A percentile compares a stretch with the other conserved stretches of the same genome.
Conservation (phyloP, 1,140 invertebrate species). For the Campodea augens region DNA sequence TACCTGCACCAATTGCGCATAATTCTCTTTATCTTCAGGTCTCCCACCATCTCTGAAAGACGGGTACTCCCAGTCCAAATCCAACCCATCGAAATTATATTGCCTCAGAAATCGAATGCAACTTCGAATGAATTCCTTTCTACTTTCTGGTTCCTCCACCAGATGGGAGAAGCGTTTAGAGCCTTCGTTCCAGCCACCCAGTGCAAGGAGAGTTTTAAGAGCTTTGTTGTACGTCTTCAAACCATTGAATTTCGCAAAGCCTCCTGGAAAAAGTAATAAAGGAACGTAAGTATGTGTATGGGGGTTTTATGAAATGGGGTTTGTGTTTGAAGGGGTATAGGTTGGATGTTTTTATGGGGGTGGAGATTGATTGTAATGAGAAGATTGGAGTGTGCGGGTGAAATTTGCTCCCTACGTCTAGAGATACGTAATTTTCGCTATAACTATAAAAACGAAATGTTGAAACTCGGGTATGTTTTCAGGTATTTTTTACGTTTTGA, state of each 20-base stretch:
- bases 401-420: too few species aligned
- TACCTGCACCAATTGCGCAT: slow-evolving; percentile 70
- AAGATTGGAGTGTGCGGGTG: too few species aligned
- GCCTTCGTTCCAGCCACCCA: slow-evolving; percentile 93
- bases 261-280: slow-evolving; percentile 34
- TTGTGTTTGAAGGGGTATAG: neutral
- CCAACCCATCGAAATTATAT: slow-evolving; percentile 87
- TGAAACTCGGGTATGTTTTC: too few species aligned
- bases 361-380: too few species aligned
- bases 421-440: too few species aligned
- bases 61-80: slow-evolving; percentile 94
- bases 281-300: neutral
- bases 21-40: slow-evolving; percentile 72
- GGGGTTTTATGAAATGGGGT: neutral
- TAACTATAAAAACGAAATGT: too few species aligned
- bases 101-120: slow-evolving; percentile 71
- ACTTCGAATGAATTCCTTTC: slow-evolving; percentile 67
- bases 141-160: slow-evolving; percentile 50
- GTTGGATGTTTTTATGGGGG: neutral
- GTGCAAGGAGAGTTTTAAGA: slow-evolving; percentile 75
- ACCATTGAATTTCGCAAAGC: slow-evolving; percentile 85
- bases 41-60: slow-evolving; percentile 77
- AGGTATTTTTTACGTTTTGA: too few species aligned
- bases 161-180: slow-evolving; percentile 71
- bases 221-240: slow-evolving; percentile 85